Base-by-base conservation (phyloP, 2,113 vertebrate species). In the Alethe diademata region DNA sequence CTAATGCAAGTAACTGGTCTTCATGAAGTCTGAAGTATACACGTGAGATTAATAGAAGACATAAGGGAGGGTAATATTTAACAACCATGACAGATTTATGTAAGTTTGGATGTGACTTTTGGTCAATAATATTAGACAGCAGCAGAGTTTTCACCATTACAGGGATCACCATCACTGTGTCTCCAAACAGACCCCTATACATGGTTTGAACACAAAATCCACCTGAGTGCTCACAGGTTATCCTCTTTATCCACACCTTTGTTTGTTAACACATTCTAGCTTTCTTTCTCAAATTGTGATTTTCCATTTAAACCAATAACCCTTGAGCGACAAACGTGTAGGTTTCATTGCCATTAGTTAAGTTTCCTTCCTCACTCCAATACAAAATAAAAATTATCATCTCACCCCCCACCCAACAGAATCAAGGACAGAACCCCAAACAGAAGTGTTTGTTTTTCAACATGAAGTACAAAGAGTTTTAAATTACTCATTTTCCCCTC, bases 401-500 rank as follows among this genome's bases (percentile, higher is more conserved):
- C 26, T 65, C 38, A 70, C 1, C 1, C 54, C 31, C 9, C 14
- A 28, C 5, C 19, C 64, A 71, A 70, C 6, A 38, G 9, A 31
- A 36, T 53, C 48, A 26, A 53, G 26, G 20, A 60, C 28, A 80
- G 43, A 93, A 43, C 25, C 42, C 45, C 48, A 86, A 72, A 67
- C 74, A 95, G 82, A 86, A 78, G 40, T 38, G 62, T 81, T 92
- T 78, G 76, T 38, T 95, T 90, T 67, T 36, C 73, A 91, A 91
- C 85, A 78, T 12, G 9, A 88, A 85, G 61, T 48, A 87, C 53
- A 79, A 82, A 90, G n/a, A 86, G 22, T 62, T 72, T 33, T 57
- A 69, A 85, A 76, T 48, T 36, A 54, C n/a, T 14, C 25, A 3
- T 31, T 79, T 43, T 38, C 13, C 6, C 19, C 14, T 76, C 47